phyloP scores from a whole-genome alignment of 1,140 invertebrate genomes.

The Caenorhabditis briggsae region DNA sequence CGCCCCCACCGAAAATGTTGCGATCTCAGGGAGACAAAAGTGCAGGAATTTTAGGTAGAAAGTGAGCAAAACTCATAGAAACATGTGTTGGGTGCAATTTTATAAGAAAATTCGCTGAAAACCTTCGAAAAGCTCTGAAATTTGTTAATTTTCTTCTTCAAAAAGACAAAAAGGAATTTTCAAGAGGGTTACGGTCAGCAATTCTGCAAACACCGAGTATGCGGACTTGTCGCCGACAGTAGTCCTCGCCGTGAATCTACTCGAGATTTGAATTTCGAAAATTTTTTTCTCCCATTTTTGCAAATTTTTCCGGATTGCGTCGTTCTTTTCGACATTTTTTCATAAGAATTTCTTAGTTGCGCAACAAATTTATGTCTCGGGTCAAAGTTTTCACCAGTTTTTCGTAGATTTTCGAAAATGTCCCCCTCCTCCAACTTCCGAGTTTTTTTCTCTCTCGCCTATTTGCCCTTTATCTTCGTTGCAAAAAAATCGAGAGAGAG shows the following conservation, averaged over 20 bases:
- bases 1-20: constrained; percentile 20
- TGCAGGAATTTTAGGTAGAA: neutral
- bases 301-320: neutral
- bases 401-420: constrained; percentile 51
- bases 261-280: neutral
- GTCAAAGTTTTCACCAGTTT: neutral
- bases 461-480: constrained; percentile 18
- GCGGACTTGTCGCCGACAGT: neutral
- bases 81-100: neutral
- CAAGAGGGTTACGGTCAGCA: neutral
- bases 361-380: neutral
- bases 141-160: neutral
- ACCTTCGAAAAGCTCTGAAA: too few relatives aligned
- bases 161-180: neutral
- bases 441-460: neutral
- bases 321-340: too few relatives aligned
- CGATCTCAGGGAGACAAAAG: constrained; percentile 5
- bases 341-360: neutral
- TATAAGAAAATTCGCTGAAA: too few relatives aligned
- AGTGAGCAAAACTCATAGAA: constrained; percentile 8
- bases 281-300: neutral
- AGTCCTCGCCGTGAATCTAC: neutral
- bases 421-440: neutral
- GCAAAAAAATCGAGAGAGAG: constrained; percentile 24
- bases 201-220: neutral